A percentile compares a stretch with the other conserved stretches of the same genome.
These are phyloP conservation scores for Drosophila mauritiana DNA, from an alignment of 1,140 invertebrate genomes.

Conservation along the genomic window DNA sequence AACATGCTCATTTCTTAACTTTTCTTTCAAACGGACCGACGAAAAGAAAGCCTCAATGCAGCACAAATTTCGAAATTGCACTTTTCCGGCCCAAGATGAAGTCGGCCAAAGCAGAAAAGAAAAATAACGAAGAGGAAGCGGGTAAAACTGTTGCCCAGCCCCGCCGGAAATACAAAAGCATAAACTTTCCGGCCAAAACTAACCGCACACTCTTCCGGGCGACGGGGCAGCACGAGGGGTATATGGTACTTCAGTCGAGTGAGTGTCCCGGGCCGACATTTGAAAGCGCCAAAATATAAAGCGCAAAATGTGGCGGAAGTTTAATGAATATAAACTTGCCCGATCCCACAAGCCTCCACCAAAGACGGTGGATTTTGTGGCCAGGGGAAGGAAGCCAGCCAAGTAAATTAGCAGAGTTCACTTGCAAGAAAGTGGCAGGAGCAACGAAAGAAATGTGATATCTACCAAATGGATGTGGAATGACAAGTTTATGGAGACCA, in stretches of 20 bases:
- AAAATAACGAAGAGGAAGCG: conserved; percentile 23
- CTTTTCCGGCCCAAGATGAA: conserved; percentile 65
- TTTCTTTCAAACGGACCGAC: conserved; percentile 34
- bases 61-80: conserved; percentile 77
- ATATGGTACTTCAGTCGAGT: conserved; percentile 22
- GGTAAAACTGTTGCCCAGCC: conserved; percentile 57
- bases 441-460: conserved; percentile 33
- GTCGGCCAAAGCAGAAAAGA: conserved; percentile 10
- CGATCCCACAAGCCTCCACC: conserved; percentile 24
- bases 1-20: conserved; percentile 66
- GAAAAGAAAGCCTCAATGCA: conserved; percentile 53
- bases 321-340: conserved; percentile 81
- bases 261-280: conserved; percentile 45
- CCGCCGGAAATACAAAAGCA: conserved; percentile 78
- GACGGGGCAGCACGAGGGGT: not conserved
- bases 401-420: conserved; percentile 74
- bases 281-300: conserved; percentile 63
- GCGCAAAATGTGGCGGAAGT: conserved; percentile 75
- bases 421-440: conserved; percentile 19
- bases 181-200: conserved; percentile 79
- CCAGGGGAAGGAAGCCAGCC: conserved; percentile 41
- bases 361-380: conserved; percentile 5
- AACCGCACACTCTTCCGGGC: conserved; percentile 38
- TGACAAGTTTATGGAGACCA: conserved; percentile 49
- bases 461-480: conserved; percentile 31